Evolutionary conservation across 2,888 invertebrate genomes (phyloP), one percentile per base, ranked within the genome.

Genomic region (Eumerus sabulonum): DNA sequence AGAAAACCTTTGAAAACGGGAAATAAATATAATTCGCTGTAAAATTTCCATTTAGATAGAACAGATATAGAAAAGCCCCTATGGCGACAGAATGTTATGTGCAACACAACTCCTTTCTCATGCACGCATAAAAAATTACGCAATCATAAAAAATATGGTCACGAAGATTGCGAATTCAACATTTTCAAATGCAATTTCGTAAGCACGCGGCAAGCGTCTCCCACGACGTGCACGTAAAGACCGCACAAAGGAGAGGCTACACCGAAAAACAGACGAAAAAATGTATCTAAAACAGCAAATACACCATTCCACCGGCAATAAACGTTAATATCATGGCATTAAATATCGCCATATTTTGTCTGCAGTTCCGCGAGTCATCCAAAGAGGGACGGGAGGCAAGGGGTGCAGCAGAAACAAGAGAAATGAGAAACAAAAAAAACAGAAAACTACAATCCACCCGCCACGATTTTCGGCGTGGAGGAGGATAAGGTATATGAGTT

Each of bases 321-420:
- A 77, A 77, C 60, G 73, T 63, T 77, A 66, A 77, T 77, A 63
- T 68, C 77, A 73, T 77, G 77, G 67, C 77, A 77, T 66, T 73
- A 63, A 72, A 67, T 62, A 77, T 73, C 60, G 66, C 45, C 42
- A 71, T 77, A 68, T 64, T 73, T 77, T 72, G 51, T 57, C 67
- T 73, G 62, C 16, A 19, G 35, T 67, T 63, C 48, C 36, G 48
- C 27, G 50, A 63, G 45, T 53, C 51, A 19, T 44, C 7, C 63
- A 40, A 59, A 59, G 40, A 60, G 66, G 53, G 19, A 4, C 27
- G 3, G 27, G 27, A 27, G 9, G 50, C 63, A 50, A 35, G 38
- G 53, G 54, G 51, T 27, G 27, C 27, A 2, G 7, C 27, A 27
- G 27, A 27, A 27, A 60, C 48, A 60, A 35, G 17, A 40, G 27